Base-by-base conservation (phyloP, 2,888 invertebrate genomes). In the Chaitophorus viminalis region DNA sequence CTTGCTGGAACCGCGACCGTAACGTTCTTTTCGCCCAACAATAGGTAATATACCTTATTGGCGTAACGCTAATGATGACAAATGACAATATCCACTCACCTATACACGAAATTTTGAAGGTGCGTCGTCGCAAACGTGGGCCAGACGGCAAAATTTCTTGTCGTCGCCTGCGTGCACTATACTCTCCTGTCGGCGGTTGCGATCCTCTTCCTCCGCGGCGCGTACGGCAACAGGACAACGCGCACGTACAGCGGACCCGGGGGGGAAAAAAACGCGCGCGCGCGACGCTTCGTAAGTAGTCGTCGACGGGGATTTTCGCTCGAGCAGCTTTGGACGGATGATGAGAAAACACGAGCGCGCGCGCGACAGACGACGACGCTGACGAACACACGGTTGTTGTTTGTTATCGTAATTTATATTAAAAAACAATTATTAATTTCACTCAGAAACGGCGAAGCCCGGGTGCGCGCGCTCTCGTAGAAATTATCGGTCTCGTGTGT, bases 201-300 rank as follows among this genome's bases (percentile, higher is more conserved):
- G 68, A 68, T n/a, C 46, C 46, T 46, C 46, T 46, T 1, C 46
- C 46, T 46, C 46, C 46, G 14, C 60, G 60, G 25, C 9, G 25
- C 60, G 60, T 60, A 60, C 60, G 60, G 70, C n/a, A 74, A 54
- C 9, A n/a, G 52, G 54, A 82, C 9, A 21, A 46, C 70, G 0
- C 9, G 25, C 70, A 65, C 65, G 31, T 4, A n/a, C 46, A 33
- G 31, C 52, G 52, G 1, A 21, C 18, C 29, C 79, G 18, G 68
- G 60, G 60, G 60, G 29, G 3, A 68, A 25, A 46, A 76, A 77
- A 54, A 52, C 52, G 77, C 54, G 54, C 78, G 54, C 78, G 54
- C n/a, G 5, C 60, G 25, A 25, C n/a, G 25, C 52, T 25, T 21
- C 46, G 31, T 17, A 33, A 72, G 6, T 31, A 70, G 46, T 2